phyloP scores from a whole-genome alignment of 2,113 vertebrate species.

The Notechis scutatus region DNA sequence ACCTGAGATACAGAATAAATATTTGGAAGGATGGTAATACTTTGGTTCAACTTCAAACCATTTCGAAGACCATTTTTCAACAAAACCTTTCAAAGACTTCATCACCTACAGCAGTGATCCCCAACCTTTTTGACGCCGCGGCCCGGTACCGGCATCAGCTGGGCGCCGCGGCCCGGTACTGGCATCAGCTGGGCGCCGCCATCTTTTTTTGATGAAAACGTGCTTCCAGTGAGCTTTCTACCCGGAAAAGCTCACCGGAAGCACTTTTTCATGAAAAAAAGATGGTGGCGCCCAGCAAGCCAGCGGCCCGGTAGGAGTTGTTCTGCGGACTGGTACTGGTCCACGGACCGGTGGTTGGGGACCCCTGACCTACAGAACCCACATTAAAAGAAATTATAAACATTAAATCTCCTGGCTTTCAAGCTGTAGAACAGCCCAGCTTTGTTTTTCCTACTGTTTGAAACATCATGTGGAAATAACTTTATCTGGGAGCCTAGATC shows the following conservation, averaged over 20 bases:
- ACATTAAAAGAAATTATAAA: not conserved
- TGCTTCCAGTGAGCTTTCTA: too few species aligned
- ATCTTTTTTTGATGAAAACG: too few species aligned
- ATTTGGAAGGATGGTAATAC: conserved; percentile 19
- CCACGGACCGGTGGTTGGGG: too few species aligned
- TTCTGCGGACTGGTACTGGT: too few species aligned
- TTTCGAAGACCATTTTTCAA: conserved; percentile 2
- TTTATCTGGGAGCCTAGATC: not conserved
- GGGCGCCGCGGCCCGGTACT: too few species aligned
- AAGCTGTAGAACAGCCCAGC: not conserved
- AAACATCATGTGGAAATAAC: not conserved
- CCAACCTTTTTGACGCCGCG: too few species aligned
- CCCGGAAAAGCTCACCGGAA: too few species aligned
- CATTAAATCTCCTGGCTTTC: not conserved
- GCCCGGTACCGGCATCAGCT: too few species aligned
- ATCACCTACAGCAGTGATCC: not conserved
- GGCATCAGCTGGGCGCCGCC: too few species aligned
- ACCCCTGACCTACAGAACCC: not conserved
- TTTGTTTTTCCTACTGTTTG: not conserved
- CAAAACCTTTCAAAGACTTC: not conserved
- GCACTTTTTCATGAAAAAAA: too few species aligned
- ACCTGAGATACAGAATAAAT: conserved; percentile 21
- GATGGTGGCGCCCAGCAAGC: too few species aligned
- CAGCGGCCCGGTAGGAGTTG: too few species aligned
- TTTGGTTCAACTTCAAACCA: conserved; percentile 17